These are phyloP conservation scores for Sigmodon hispidus DNA, from an alignment of 2,113 vertebrate genomes.

Conservation along the genomic window DNA sequence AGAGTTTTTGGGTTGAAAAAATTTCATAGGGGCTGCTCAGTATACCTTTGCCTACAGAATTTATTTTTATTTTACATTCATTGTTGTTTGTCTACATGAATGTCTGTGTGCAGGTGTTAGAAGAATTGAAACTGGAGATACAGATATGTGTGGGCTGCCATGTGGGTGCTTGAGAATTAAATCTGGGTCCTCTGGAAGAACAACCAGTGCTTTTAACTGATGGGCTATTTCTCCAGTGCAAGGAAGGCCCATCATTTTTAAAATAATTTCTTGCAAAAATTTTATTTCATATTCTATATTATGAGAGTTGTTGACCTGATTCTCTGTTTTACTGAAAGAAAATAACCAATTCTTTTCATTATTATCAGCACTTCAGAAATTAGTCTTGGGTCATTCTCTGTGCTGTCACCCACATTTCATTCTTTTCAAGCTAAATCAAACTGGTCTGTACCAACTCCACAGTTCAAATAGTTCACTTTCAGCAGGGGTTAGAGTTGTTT, in stretches of 20 bases:
- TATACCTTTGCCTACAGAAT: neutral
- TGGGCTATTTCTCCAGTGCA: too few relatives aligned
- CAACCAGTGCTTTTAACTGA: too few relatives aligned
- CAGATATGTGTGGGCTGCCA: neutral
- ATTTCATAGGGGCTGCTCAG: neutral
- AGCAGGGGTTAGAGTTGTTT: neutral
- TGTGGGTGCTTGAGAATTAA: neutral
- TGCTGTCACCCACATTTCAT: neutral
- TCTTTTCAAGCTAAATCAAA: neutral
- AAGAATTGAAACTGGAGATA: neutral
- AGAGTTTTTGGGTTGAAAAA: neutral
- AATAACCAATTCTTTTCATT: neutral
- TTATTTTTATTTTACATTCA: neutral
- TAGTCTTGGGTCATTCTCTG: neutral
- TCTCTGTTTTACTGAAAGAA: neutral
- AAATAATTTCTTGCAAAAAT: neutral
- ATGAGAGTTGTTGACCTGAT: neutral
- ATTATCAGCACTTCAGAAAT: neutral
- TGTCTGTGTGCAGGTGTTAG: neutral
- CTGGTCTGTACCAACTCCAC: neutral
- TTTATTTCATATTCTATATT: neutral
- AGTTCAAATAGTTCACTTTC: neutral
- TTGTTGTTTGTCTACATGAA: neutral
- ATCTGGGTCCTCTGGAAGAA: neutral
- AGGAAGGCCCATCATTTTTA: neutral